Base-by-base conservation (phyloP, 2,797 vertebrate species). In the Myotis daubentonii region DNA sequence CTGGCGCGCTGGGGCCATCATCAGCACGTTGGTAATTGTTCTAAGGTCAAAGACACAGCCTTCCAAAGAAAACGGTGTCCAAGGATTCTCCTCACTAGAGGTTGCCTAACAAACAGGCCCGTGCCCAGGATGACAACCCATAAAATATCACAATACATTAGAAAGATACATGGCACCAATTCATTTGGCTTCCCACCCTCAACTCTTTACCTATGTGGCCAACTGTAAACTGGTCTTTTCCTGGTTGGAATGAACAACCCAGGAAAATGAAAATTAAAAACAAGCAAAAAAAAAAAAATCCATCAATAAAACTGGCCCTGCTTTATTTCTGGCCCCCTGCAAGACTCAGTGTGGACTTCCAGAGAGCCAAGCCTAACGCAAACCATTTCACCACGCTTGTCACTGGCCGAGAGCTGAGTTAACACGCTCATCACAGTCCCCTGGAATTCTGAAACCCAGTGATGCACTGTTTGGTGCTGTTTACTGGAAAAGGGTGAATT, bases 401-500 rank as follows among this genome's bases (percentile, higher is more conserved):
- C 38, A 36, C 44, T 3, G 4, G 41, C 36, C 4, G 5, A 33
- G 19, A 70, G 72, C 13, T 55, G 33, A 71, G 55, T 68, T 60
- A 30, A 71, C 62, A 65, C 1, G 1, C 20, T 66, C 49, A 2
- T 33, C 60, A 19, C 2, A 8, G 71, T 86, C 16, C 15, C 16
- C 20, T 75, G 81, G 79, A 65, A 66, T 62, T 93, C 89, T 93
- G 83, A 83, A 86, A 87, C 41, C 17, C 79, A 94, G 57, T 7
- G 66, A 55, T 17, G 1, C n/a, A 47, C 0, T 0, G n/a, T 53
- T 49, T 68, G 71, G 20, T 70, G 62, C 23, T 66, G 13, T 86
- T 87, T 47, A 15, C 65, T 81, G 81, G 81, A 81, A 72, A 91
- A 53, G 79, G 44, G 28, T 90, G 82, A 55, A 68, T 85, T 62